Evolutionary conservation across 2,113 vertebrate species (phyloP).

Genomic region (Petroica traversi): DNA sequence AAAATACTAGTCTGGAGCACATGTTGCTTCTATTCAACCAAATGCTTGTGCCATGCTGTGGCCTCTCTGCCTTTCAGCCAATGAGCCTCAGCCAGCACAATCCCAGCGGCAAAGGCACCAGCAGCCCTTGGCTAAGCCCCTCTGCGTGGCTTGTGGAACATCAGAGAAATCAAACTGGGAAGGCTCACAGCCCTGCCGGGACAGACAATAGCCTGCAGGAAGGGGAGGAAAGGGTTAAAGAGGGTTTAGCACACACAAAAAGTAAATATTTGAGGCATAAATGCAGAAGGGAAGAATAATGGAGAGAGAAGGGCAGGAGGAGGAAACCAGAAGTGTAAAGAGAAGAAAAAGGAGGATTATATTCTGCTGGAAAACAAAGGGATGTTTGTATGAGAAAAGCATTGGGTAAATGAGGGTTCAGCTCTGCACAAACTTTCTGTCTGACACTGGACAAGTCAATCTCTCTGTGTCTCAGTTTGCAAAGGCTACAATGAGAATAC

Average conservation of each 20-base stretch:
- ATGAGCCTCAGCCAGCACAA: background rate
- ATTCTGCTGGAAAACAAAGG: slow-evolving; percentile 26
- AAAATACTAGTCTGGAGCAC: background rate
- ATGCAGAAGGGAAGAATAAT: slow-evolving; percentile 8
- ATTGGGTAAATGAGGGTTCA: background rate
- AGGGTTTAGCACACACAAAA: background rate
- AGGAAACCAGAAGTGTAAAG: slow-evolving; percentile 29
- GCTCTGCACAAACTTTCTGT: slow-evolving; percentile 23
- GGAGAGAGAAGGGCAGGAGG: background rate
- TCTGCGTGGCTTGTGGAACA: background rate
- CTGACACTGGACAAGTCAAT: slow-evolving; percentile 46
- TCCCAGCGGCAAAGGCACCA: background rate
- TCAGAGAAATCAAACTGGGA: background rate
- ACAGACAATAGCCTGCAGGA: background rate
- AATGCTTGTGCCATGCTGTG: slow-evolving; percentile 41
- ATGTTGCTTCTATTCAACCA: slow-evolving; percentile 54
- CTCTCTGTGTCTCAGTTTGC: slow-evolving; percentile 15
- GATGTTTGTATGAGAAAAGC: slow-evolving; percentile 23
- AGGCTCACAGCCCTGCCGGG: background rate
- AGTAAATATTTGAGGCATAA: slow-evolving; percentile 43
- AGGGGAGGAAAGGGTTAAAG: slow-evolving; percentile 29
- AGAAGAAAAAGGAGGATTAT: slow-evolving; percentile 34
- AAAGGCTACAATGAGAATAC: slow-evolving; percentile 1
- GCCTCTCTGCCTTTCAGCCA: slow-evolving; percentile 10
- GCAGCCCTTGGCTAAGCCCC: background rate